phyloP scores from a whole-genome alignment of 2,113 vertebrate species.

The Illadopsis cleaveri region DNA sequence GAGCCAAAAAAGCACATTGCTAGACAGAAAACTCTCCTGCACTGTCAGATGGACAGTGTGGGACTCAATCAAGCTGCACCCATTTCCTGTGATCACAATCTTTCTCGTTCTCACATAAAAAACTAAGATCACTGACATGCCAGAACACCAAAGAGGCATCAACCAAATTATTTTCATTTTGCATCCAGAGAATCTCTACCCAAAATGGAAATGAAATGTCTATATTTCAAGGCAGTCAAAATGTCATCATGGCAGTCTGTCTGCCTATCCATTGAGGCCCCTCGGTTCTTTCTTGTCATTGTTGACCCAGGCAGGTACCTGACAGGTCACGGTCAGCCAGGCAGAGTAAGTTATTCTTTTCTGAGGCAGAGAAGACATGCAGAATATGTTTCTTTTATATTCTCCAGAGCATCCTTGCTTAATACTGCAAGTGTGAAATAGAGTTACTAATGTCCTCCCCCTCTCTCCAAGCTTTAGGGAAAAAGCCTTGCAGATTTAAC shows the following conservation, averaged over 20 bases:
- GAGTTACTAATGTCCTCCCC: not conserved
- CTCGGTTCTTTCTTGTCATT: not conserved
- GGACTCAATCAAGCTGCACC: not conserved
- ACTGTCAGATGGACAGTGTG: not conserved
- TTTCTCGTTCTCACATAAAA: not conserved
- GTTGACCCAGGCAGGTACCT: not conserved
- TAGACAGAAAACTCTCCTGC: not conserved
- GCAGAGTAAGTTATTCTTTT: not conserved
- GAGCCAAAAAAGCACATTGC: not conserved
- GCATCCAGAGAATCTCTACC: not conserved
- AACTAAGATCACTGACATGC: not conserved
- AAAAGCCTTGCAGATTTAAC: not conserved
- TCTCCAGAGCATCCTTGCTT: not conserved
- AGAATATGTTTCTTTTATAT: not conserved
- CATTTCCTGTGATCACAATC: not conserved
- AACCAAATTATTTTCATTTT: not conserved
- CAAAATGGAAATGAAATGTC: not conserved
- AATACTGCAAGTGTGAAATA: fast-evolving
- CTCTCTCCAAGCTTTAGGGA: not conserved
- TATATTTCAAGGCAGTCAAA: not conserved
- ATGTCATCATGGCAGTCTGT: not conserved
- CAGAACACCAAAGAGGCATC: not conserved
- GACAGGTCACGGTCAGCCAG: not conserved
- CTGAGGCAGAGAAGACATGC: not conserved
- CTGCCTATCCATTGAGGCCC: not conserved